Percentiles rank a stretch among this genome's conserved stretches.
These are phyloP conservation scores for Cirrhinus molitorella DNA, from an alignment of 2,797 vertebrate genomes.

Conservation along the genomic window DNA sequence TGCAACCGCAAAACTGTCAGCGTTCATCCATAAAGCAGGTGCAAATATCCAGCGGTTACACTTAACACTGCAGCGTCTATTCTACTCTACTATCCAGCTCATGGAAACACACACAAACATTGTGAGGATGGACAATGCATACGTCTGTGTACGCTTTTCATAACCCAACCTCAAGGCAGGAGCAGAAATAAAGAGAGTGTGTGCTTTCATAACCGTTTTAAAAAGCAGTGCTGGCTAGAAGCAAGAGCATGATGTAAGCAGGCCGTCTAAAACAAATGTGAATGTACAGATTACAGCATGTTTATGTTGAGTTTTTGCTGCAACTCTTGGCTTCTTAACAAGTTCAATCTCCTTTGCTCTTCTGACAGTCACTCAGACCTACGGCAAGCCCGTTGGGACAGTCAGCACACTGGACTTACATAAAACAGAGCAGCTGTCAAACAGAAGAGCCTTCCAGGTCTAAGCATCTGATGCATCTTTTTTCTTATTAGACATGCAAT, in stretches of 20 bases:
- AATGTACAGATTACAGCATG: slow-evolving; percentile 14
- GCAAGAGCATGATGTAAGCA: slow-evolving; percentile 4
- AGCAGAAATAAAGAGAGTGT: slow-evolving; percentile 37
- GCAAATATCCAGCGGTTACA: background rate
- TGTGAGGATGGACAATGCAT: slow-evolving; percentile 6
- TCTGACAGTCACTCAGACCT: slow-evolving; percentile 55
- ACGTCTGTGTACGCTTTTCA: slow-evolving; percentile 33
- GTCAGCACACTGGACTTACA: slow-evolving; percentile 31
- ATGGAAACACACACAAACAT: background rate
- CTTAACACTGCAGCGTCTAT: background rate
- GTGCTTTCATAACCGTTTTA: slow-evolving; percentile 14
- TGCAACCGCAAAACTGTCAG: slow-evolving; percentile 13
- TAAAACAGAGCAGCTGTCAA: slow-evolving; percentile 32
- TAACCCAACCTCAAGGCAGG: slow-evolving; percentile 23
- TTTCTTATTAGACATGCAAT: background rate
- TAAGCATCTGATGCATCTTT: background rate
- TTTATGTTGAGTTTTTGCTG: background rate
- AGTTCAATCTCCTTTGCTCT: slow-evolving; percentile 36
- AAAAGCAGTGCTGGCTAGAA: slow-evolving; percentile 11
- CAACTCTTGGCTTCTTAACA: slow-evolving; percentile 59
- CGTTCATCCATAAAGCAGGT: background rate
- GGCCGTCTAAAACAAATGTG: background rate
- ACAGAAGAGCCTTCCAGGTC: background rate
- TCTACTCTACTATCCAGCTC: slow-evolving; percentile 2
- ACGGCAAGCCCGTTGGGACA: slow-evolving; percentile 12